Conservation (phyloP, 2,888 invertebrate species). For the Ochropacha duplaris region DNA sequence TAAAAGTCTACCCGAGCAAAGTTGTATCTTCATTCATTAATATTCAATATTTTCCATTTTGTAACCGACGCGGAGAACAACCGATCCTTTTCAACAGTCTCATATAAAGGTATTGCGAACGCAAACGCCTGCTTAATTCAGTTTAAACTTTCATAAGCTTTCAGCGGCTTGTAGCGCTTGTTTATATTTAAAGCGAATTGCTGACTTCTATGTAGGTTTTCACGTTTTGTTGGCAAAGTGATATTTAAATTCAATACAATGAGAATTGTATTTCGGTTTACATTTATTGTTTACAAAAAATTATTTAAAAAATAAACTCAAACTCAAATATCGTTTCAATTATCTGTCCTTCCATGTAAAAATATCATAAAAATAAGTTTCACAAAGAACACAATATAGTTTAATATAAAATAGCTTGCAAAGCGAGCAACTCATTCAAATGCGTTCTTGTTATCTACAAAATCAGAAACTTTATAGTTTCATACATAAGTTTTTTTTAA, state of each 20-base stretch:
- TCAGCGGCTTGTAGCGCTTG: slow-evolving; percentile 2
- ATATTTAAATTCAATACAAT: neutral
- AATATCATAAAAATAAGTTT: too few relatives aligned
- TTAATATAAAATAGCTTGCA: too few relatives aligned
- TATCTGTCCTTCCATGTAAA: too few relatives aligned
- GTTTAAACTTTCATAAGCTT: slow-evolving; percentile 20
- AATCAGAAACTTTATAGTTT: too few relatives aligned
- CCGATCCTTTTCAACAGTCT: neutral
- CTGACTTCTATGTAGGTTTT: neutral
- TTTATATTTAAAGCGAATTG: neutral
- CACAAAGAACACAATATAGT: too few relatives aligned
- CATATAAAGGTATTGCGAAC: neutral
- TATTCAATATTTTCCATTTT: neutral
- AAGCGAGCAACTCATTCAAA: too few relatives aligned
- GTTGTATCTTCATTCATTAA: neutral
- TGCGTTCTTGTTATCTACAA: too few relatives aligned
- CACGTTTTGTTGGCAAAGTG: neutral
- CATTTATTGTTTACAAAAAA: too few relatives aligned
- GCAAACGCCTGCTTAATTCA: slow-evolving; percentile 8
- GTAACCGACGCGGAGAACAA: neutral
- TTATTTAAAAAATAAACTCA: too few relatives aligned
- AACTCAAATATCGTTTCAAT: too few relatives aligned
- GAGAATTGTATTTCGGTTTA: too few relatives aligned
- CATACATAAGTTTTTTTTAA: too few relatives aligned
- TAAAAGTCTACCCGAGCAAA: neutral